A percentile compares a stretch with the other conserved stretches of the same genome.
Evolutionary conservation across 2,113 vertebrate genomes (phyloP).

Genomic region (Gnathonemus longibarbis): DNA sequence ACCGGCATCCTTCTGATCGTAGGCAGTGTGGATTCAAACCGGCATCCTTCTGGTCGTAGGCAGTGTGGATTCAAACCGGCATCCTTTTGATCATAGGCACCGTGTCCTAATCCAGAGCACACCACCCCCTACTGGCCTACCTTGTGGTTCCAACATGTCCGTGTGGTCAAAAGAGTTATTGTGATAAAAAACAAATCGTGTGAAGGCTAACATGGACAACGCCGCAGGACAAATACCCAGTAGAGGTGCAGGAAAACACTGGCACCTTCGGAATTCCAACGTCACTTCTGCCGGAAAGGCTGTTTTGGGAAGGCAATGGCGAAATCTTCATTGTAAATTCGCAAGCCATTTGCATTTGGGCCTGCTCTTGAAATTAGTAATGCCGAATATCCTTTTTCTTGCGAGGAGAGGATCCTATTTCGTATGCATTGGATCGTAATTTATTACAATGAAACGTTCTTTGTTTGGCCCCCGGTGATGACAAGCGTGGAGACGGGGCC

Average conservation of each 20-base stretch:
- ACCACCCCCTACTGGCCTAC: background rate
- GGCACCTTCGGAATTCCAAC: background rate
- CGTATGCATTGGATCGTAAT: background rate
- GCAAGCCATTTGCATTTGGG: background rate
- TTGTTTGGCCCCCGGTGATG: background rate
- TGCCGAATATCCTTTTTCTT: background rate
- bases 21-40: background rate
- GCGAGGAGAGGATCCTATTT: background rate
- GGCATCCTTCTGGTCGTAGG: background rate
- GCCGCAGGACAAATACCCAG: background rate
- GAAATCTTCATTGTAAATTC: background rate
- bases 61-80: background rate
- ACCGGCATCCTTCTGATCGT: background rate
- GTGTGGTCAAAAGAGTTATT: background rate
- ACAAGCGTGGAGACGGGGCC: background rate
- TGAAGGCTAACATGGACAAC: background rate
- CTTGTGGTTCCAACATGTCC: background rate
- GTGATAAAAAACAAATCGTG: background rate
- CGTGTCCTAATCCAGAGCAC: background rate
- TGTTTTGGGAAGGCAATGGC: background rate
- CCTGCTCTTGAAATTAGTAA: background rate
- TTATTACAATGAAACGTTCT: background rate
- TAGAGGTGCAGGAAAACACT: background rate
- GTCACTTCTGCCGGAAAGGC: background rate
- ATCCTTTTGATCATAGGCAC: background rate